Evolutionary conservation across 2,888 invertebrate genomes (phyloP).

Genomic region (Folsomia manolachei): DNA sequence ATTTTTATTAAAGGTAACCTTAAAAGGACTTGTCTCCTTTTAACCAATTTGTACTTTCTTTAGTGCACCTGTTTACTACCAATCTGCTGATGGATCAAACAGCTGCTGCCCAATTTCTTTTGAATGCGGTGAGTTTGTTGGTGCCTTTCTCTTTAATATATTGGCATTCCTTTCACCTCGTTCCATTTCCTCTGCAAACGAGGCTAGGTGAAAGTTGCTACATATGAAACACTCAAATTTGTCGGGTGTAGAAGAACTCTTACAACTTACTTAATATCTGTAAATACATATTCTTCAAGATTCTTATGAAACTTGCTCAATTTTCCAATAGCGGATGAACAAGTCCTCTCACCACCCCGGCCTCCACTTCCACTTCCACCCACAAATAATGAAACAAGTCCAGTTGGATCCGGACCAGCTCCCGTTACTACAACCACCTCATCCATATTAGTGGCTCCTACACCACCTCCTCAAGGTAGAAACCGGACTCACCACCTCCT

Average conservation of each 20-base stretch:
- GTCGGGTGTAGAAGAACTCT: too few species aligned
- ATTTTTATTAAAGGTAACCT: too few species aligned
- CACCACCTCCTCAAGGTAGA: neutral
- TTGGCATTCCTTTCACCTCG: too few species aligned
- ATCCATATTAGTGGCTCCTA: neutral
- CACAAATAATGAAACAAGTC: neutral
- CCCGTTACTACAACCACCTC: neutral
- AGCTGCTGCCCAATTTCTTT: constrained; percentile 49
- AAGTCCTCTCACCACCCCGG: neutral
- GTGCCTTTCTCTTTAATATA: neutral
- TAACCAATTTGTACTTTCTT: too few species aligned
- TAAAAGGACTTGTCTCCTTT: too few species aligned
- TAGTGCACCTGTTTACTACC: constrained; percentile 48
- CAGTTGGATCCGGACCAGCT: constrained; percentile 4
- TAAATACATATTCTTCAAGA: neutral
- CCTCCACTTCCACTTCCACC: neutral
- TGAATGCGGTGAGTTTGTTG: constrained; percentile 47
- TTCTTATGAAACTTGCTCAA: neutral
- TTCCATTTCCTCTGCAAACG: too few species aligned
- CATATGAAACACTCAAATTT: too few species aligned
- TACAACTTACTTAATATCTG: neutral
- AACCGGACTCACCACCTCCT: neutral
- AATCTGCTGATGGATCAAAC: constrained; percentile 34
- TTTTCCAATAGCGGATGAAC: neutral
- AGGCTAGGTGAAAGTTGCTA: too few species aligned